Evolutionary conservation across 2,113 vertebrate genomes (phyloP).

Genomic region (Antigone vipio): DNA sequence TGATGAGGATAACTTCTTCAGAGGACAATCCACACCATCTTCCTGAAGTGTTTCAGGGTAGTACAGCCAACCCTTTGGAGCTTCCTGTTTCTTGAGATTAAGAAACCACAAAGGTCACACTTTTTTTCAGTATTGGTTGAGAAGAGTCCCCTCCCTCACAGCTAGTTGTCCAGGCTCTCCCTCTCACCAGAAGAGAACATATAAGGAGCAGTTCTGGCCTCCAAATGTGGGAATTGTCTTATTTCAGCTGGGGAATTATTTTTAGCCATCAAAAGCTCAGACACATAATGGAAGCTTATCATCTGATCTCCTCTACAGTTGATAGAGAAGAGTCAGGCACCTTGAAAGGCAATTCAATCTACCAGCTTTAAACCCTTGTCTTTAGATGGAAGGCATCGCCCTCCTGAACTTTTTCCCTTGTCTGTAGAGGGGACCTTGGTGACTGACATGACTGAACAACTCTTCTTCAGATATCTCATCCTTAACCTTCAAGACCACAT

Average conservation of each 20-base stretch:
- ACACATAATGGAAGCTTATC: neutral
- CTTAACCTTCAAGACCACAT: neutral
- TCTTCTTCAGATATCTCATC: neutral
- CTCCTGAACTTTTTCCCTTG: neutral
- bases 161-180: neutral
- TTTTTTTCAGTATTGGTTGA: neutral
- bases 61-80: neutral
- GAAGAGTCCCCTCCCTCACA: neutral
- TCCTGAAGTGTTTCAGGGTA: neutral
- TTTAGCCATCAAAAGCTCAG: neutral
- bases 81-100: neutral
- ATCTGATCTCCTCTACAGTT: neutral
- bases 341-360: neutral
- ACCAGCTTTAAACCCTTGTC: neutral
- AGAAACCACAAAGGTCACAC: neutral
- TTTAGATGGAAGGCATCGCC: neutral
- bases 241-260: neutral
- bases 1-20: neutral
- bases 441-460: neutral
- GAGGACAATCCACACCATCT: neutral
- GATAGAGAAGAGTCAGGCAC: neutral
- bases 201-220: neutral
- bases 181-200: neutral
- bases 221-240: neutral
- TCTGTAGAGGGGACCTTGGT: neutral